Conservation (phyloP, 2,888 invertebrate genomes). For the Plagodis dolabraria region DNA sequence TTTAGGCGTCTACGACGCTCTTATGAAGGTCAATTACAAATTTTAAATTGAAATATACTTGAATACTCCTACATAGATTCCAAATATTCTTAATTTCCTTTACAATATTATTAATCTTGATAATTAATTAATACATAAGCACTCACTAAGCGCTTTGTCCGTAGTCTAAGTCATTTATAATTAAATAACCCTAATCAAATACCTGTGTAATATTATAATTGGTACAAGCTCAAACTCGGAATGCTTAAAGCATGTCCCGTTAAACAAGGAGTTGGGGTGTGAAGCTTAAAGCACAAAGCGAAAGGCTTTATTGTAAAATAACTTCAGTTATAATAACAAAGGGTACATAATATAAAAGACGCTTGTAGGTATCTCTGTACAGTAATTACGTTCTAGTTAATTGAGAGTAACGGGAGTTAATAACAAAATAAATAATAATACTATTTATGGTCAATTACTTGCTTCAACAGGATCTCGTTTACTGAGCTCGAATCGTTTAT, state of each 20-base stretch:
- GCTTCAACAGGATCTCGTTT: neutral
- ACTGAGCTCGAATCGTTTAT: conserved; percentile 2
- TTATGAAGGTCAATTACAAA: no score
- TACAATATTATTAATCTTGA: no score
- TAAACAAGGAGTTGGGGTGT: conserved; percentile 26
- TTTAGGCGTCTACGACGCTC: no score
- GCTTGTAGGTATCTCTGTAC: conserved; percentile 8
- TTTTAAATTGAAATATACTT: no score
- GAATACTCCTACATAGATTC: no score
- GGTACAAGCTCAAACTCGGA: conserved; percentile 13
- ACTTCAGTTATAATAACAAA: conserved; percentile 8
- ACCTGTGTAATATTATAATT: conserved; percentile 19
- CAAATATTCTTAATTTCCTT: no score
- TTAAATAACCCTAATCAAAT: conserved; percentile 25
- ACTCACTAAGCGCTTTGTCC: no score
- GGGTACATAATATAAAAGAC: conserved; percentile 5
- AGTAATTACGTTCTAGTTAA: conserved; percentile 20
- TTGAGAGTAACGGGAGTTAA: conserved; percentile 18
- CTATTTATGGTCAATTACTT: conserved; percentile 10
- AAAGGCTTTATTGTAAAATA: conserved; percentile 16
- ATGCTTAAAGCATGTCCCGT: conserved; percentile 13
- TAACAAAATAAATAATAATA: conserved; percentile 19
- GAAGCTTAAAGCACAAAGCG: conserved; percentile 26
- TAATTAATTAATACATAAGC: no score
- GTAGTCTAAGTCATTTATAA: neutral